Evolutionary conservation across 2,888 invertebrate genomes (phyloP).

Genomic region (Ypsolopha scabrella): DNA sequence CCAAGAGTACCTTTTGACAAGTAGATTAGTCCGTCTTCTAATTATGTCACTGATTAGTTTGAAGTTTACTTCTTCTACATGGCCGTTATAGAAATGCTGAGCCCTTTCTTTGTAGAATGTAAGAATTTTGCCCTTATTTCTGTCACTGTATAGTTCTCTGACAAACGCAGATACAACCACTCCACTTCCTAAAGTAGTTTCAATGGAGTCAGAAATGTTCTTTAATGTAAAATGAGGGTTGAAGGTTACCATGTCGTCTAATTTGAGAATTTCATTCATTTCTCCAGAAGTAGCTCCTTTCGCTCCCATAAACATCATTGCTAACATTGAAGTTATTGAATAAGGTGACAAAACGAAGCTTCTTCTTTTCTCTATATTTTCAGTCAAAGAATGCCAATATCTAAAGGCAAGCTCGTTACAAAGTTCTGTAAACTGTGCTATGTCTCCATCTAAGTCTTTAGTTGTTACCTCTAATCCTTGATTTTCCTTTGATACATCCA

Average conservation of each 20-base stretch:
- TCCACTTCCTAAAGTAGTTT: conserved; percentile 75
- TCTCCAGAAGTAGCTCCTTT: conserved; percentile 89
- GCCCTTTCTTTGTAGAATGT: conserved; percentile 91
- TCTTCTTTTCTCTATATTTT: conserved; percentile 78
- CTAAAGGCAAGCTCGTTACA: conserved; percentile 89
- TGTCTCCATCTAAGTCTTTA: conserved; percentile 77
- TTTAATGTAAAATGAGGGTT: conserved; percentile 90
- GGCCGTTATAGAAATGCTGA: conserved; percentile 88
- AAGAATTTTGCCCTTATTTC: conserved; percentile 81
- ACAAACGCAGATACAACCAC: conserved; percentile 85
- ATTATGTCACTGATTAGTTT: conserved; percentile 85
- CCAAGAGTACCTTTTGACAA: conserved; percentile 83
- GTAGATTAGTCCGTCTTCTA: conserved; percentile 82
- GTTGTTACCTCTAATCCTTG: conserved; percentile 84
- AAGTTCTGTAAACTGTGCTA: conserved; percentile 81
- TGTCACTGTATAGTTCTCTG: conserved; percentile 85
- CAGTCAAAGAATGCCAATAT: conserved; percentile 81
- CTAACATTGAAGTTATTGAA: conserved; percentile 86
- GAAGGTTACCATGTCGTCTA: conserved; percentile 91
- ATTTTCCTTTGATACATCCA: conserved; percentile 55
- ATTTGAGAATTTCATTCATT: conserved; percentile 87
- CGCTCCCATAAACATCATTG: conserved; percentile 91
- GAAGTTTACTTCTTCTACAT: conserved; percentile 88
- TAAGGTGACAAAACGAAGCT: conserved; percentile 88
- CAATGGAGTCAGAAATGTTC: conserved; percentile 86